Conservation (phyloP, 2,888 invertebrate genomes). For the Cecidostiba fungosa region DNA sequence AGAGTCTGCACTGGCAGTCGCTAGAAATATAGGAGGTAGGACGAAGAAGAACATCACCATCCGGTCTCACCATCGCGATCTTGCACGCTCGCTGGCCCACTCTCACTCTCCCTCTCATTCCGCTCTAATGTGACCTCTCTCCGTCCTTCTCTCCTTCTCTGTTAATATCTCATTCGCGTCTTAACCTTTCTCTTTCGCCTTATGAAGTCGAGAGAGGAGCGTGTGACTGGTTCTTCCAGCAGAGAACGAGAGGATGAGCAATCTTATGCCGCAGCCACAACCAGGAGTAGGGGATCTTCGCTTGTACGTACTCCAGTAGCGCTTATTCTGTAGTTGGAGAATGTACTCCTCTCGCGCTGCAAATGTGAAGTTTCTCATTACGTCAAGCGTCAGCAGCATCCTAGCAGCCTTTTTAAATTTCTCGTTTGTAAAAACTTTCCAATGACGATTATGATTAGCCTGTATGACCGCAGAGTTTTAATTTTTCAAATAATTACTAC, state of each 20-base stretch:
- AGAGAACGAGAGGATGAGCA: conserved; percentile 58
- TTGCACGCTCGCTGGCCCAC: neutral
- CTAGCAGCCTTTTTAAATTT: conserved; percentile 35
- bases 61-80: conserved; percentile 54
- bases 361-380: conserved; percentile 58
- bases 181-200: conserved; percentile 62
- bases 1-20: conserved; percentile 29
- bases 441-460: conserved; percentile 1
- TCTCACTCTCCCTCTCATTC: conserved; percentile 57
- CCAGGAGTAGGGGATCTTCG: conserved; percentile 42
- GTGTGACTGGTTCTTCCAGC: neutral
- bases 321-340: conserved; percentile 35
- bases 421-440: conserved; percentile 28
- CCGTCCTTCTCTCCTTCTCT: conserved; percentile 57
- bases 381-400: conserved; percentile 21
- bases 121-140: conserved; percentile 57
- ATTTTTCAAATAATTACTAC: no score
- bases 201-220: conserved; percentile 15
- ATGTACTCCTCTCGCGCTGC: conserved; percentile 43
- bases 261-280: conserved; percentile 16
- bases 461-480: neutral
- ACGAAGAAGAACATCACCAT: conserved; percentile 54
- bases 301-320: neutral
- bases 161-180: conserved; percentile 58
- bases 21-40: conserved; percentile 43